phyloP scores from a whole-genome alignment of 2,888 invertebrate species.

The Rhagophthalmus giganteus region DNA sequence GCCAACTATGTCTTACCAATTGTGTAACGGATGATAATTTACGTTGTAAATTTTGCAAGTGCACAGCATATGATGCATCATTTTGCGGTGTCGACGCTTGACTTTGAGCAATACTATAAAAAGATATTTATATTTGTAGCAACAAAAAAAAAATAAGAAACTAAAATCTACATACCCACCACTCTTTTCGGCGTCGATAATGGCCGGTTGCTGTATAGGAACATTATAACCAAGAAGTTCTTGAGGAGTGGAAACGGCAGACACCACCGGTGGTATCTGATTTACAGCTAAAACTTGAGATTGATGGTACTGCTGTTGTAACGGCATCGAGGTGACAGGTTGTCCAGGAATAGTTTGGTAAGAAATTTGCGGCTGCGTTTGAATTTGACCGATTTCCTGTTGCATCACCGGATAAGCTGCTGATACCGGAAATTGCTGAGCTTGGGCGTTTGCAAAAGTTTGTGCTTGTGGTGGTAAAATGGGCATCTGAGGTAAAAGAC shows the following conservation, averaged over 20 bases:
- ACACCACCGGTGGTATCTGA: conserved; percentile 4
- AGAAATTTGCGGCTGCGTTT: neutral
- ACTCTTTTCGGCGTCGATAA: too few relatives aligned
- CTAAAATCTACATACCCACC: neutral
- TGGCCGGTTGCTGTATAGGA: neutral
- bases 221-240: conserved; percentile 2
- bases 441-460: too few relatives aligned
- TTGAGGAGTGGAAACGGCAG: conserved; percentile 12
- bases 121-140: neutral
- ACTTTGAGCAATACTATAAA: conserved; percentile 10
- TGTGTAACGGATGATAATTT: conserved; percentile 65
- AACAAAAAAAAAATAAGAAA: neutral
- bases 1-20: too few relatives aligned
- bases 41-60: conserved; percentile 72
- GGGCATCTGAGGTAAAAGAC: conserved; percentile 4
- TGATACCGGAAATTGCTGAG: conserved; percentile 8
- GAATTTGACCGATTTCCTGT: neutral
- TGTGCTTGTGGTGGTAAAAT: conserved; percentile 1
- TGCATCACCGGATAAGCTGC: conserved; percentile 2
- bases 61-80: conserved; percentile 66
- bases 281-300: conserved; percentile 13
- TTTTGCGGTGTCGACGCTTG: conserved; percentile 66
- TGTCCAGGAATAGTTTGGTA: neutral
- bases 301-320: conserved; percentile 13
- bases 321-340: conserved; percentile 12